Evolutionary conservation across 2,113 vertebrate species (phyloP).

Genomic region (Pluvianellus socialis): DNA sequence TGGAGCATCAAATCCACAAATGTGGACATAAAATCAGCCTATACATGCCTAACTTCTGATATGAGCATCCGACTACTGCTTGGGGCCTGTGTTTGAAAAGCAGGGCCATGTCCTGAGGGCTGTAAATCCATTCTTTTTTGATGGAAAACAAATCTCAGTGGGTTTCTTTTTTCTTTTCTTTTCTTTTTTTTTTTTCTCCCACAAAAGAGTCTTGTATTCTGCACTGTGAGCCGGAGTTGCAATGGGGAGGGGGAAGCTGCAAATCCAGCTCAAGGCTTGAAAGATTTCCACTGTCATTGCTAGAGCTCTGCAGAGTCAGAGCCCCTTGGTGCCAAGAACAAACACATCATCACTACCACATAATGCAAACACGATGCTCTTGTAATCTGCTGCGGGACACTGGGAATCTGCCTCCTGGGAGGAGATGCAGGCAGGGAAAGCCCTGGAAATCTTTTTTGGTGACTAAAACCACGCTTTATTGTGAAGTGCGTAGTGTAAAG

Average conservation of each 20-base stretch:
- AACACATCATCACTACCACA: slow-evolving; percentile 38
- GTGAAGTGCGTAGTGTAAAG: neutral
- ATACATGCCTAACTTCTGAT: slow-evolving; percentile 13
- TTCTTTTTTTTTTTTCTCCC: neutral
- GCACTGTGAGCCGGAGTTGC: neutral
- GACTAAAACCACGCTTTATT: slow-evolving; percentile 20
- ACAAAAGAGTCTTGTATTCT: slow-evolving; percentile 36
- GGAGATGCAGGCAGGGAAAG: slow-evolving; percentile 19
- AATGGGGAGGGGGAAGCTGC: neutral
- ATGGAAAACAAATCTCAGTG: slow-evolving; percentile 39
- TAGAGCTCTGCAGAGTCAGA: neutral
- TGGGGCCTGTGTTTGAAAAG: slow-evolving; percentile 20
- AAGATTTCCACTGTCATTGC: slow-evolving; percentile 59
- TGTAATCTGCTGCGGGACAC: slow-evolving; percentile 14
- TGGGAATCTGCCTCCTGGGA: slow-evolving; percentile 38
- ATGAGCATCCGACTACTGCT: neutral
- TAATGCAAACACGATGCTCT: slow-evolving; percentile 46
- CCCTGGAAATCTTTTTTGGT: slow-evolving; percentile 36
- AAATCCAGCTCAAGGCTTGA: slow-evolving; percentile 38
- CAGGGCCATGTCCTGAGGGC: neutral
- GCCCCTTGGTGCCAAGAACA: slow-evolving; percentile 45
- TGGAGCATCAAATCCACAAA: slow-evolving; percentile 10
- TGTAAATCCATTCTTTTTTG: slow-evolving; percentile 58
- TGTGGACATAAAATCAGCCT: neutral
- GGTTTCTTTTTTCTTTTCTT: neutral